Evolutionary conservation across 2,797 vertebrate species (phyloP), one percentile per base, ranked within the genome.

Genomic region (Spheniscus humboldti): DNA sequence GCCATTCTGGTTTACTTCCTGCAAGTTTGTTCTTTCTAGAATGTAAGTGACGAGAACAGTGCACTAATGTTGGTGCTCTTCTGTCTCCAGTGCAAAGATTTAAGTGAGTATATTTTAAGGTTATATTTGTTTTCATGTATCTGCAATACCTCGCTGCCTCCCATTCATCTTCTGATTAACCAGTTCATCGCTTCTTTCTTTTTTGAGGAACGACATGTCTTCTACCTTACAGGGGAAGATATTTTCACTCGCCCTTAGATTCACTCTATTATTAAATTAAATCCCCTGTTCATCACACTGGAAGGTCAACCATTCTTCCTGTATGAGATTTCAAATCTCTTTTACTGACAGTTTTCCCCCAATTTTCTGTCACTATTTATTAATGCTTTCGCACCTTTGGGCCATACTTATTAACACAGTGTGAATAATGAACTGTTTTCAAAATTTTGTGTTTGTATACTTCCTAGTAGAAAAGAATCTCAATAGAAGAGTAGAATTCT

Each of bases 281-380:
- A 86, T 6, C 45, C 23, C 17, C 10, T 4, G 31, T 45, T 45
- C 22, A 12, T 3, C 28, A 47, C 59, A 19, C 45, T 33, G 68
- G 25, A 43, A 63, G 76, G 22, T 55, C 63, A 59, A 12, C 8
- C 30, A 12, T 23, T 43, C 53, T 7, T 37, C 67, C 85, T 63
- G 53, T 3, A 1, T 0, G 14, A 1, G 9, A 23, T 25, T 50
- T 57, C 76, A 39, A 2, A 10, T 10, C 56, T 28, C n/a, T 30
- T 43, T 30, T 3, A 12, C 12, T 37, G 47, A 15, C 31, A 27
- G 6, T 12, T 57, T n/a, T 12, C 53, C 23, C 50, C 9, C 41
- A 35, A 0, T 39, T 59, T 16, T 75, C 11, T 50, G 56, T 47
- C 72, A 27, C 39, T 55, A 33, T 23, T 10, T 20, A 28, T 0